Conservation (phyloP, 2,888 invertebrate genomes). For the Napeogenes sylphis region DNA sequence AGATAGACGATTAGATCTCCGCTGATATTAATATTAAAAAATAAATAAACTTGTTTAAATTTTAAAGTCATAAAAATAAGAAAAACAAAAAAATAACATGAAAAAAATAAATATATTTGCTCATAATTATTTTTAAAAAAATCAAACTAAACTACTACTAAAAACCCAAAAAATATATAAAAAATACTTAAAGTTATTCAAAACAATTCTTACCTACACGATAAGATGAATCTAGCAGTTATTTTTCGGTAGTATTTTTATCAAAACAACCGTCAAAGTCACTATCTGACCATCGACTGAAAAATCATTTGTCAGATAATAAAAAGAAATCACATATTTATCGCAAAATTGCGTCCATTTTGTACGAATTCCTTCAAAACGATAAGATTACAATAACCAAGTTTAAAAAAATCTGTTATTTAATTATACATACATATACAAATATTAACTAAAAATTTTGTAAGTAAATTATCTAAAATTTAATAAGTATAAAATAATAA, state of each 20-base stretch:
- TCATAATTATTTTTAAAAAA: not conserved
- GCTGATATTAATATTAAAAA: conserved; percentile 6
- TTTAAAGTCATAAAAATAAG: too few relatives aligned
- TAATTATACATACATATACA: not conserved
- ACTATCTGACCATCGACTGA: conserved; percentile 72
- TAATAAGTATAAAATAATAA: too few relatives aligned
- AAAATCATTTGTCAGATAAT: conserved; percentile 66
- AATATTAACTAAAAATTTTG: too few relatives aligned
- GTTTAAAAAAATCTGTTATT: not conserved
- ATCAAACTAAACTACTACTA: not conserved
- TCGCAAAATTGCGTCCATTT: conserved; percentile 67
- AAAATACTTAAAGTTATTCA: not conserved
- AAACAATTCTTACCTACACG: conserved; percentile 20
- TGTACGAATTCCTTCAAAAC: conserved; percentile 56
- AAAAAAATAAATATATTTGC: too few relatives aligned
- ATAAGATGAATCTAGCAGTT: conserved; percentile 19
- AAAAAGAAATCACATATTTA: conserved; percentile 63
- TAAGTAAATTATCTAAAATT: too few relatives aligned
- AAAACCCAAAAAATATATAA: not conserved
- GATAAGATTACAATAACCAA: conserved; percentile 34
- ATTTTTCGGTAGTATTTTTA: conserved; percentile 29
- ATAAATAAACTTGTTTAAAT: too few relatives aligned
- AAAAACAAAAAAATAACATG: too few relatives aligned
- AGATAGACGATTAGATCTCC: conserved; percentile 20
- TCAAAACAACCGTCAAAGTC: conserved; percentile 54